phyloP scores from a whole-genome alignment of 1,140 invertebrate species.

The Ephestia elutella region DNA sequence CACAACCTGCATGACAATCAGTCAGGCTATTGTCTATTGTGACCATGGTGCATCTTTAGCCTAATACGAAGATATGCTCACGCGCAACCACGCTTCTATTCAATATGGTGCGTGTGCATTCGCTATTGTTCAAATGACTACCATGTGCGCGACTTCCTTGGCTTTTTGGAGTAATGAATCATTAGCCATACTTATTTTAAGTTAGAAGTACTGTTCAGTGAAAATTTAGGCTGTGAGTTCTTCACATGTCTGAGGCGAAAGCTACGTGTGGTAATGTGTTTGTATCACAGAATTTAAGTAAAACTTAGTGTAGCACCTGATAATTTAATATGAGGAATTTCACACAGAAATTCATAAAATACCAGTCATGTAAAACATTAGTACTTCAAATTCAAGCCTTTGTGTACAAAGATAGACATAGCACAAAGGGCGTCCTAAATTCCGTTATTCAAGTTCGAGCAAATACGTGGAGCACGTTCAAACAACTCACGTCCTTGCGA shows the following conservation, averaged over 20 bases:
- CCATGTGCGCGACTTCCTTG: background rate
- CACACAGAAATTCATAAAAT: too few relatives aligned
- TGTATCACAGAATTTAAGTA: too few relatives aligned
- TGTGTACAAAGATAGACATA: background rate
- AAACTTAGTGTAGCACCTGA: too few relatives aligned
- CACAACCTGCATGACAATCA: background rate
- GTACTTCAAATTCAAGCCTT: background rate
- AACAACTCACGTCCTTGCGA: background rate
- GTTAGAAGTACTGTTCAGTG: background rate
- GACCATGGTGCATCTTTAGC: constrained; percentile 10
- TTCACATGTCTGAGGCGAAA: too few relatives aligned
- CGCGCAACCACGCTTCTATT: background rate
- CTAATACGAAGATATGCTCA: background rate
- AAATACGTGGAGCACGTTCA: background rate
- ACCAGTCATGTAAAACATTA: too few relatives aligned
- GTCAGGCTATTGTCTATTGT: constrained; percentile 42
- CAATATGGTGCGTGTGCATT: background rate
- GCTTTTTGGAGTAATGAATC: background rate
- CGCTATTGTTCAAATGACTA: background rate
- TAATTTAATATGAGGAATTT: background rate
- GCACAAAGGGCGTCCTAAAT: constrained; percentile 1
- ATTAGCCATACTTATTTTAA: background rate
- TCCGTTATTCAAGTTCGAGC: background rate
- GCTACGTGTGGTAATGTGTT: too few relatives aligned
- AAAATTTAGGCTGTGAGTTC: background rate